Conservation (phyloP, 2,113 vertebrate species). For the Catharus fuscescens region DNA sequence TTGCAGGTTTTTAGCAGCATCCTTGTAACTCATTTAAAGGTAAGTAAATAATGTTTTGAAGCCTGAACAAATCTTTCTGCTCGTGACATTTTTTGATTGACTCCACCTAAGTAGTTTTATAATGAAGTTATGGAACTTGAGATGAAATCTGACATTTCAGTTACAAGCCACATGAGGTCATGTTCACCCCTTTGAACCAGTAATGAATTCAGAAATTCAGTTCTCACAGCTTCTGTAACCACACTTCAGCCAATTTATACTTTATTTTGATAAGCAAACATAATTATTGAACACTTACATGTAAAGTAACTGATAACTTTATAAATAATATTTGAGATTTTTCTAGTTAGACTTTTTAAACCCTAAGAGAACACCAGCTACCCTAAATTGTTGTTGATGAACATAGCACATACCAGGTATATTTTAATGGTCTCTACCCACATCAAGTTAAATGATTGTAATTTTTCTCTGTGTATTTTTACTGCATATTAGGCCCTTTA, state of each 20-base stretch:
- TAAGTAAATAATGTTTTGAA: conserved; percentile 58
- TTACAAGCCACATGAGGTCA: background rate
- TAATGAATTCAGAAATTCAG: background rate
- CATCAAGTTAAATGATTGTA: background rate
- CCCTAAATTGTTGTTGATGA: background rate
- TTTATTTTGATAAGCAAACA: background rate
- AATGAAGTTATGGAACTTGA: background rate
- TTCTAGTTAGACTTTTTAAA: background rate
- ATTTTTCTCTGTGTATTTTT: background rate
- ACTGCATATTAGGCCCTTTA: background rate
- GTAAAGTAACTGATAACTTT: background rate
- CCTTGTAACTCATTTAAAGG: conserved; percentile 48
- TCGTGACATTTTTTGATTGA: background rate
- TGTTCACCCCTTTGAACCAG: background rate
- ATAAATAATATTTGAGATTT: background rate
- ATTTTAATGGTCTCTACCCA: background rate
- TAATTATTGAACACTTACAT: background rate
- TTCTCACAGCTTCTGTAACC: background rate
- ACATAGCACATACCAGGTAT: background rate
- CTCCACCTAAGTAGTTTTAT: background rate
- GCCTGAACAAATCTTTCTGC: background rate
- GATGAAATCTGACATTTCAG: background rate
- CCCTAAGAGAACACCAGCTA: background rate
- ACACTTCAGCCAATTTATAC: background rate
- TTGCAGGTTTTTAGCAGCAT: conserved; percentile 61